Base-by-base conservation (phyloP, 2,113 vertebrate genomes). In the Desmodus rotundus region DNA sequence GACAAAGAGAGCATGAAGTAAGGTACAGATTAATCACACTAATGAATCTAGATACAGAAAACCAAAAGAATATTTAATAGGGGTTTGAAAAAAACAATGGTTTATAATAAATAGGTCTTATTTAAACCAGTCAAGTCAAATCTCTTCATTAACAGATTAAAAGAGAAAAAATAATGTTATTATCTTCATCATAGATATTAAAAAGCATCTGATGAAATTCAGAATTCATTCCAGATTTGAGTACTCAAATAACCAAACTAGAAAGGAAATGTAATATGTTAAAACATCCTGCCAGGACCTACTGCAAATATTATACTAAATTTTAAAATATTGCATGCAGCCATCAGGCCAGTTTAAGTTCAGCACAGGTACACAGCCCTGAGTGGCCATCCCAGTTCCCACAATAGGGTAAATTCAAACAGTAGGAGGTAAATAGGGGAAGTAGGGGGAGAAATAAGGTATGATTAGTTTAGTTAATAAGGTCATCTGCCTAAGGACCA, bases 311-410 rank as follows among this genome's bases (percentile, higher is more conserved):
- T 16, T 52, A 41, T 15, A 19, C 10, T 77, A 77, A 16, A 20
- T 63, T 15, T 70, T 33, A 15, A 52, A 33, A 50, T n/a, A 14
- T 20, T 56, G 28, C 41, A 81, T n/a, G 67, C 67, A 17, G 22
- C 5, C 9, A 7, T 8, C 19, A 24, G 31, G 33, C 12, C 5
- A 13, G 8, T 14, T 65, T 6, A 28, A 5, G 20, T 65, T 56
- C 8, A 22, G 9, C 12, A 2, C 17, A 31, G 45, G 14, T 4
- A 2, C 1, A 14, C 5, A 3, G 9, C 22, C 26, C 7, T 4
- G 8, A 28, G 3, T 10, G 26, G 22, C 4, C n/a, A 24, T 12
- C n/a, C 8, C 10, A 17, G 28, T 28, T 8, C 47, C 20, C 26
- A 12, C 5, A n/a, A 5, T 22, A 73, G 56, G 19, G n/a, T n/a